Evolutionary conservation across 92 coral and sea anemone species (phyloP).

Genomic region (Galaxea fascicularis): DNA sequence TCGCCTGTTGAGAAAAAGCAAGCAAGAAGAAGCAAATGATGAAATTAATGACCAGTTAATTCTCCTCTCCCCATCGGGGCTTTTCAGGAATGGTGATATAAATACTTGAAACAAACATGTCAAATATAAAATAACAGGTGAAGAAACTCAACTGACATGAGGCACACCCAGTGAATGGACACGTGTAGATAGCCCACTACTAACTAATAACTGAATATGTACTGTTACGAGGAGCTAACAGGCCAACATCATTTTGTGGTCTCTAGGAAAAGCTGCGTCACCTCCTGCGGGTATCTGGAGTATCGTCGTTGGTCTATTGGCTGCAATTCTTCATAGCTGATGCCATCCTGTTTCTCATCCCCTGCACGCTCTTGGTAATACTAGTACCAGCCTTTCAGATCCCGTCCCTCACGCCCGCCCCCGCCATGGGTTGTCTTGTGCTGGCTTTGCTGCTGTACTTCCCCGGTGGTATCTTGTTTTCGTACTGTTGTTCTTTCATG

Average conservation of each 20-base stretch:
- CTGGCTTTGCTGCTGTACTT: conserved; percentile 71
- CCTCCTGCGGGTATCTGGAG: conserved; percentile 84
- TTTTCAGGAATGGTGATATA: too few species aligned
- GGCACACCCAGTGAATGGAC: too few species aligned
- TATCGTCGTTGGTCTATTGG: conserved; percentile 80
- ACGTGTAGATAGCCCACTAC: too few species aligned
- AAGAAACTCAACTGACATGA: too few species aligned
- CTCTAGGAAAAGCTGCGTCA: conserved; percentile 75
- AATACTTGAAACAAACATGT: too few species aligned
- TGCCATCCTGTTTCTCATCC: conserved; percentile 69
- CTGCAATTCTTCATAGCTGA: conserved; percentile 71
- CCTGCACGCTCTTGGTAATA: conserved; percentile 71
- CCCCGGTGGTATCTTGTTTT: conserved; percentile 70
- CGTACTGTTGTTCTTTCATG: conserved; percentile 76
- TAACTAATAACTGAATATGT: too few species aligned
- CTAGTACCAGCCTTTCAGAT: conserved; percentile 75
- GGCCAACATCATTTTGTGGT: background rate
- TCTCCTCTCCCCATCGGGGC: too few species aligned
- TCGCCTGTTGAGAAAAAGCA: too few species aligned
- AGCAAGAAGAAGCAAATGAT: too few species aligned
- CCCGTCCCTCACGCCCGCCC: conserved; percentile 73
- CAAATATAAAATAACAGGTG: too few species aligned
- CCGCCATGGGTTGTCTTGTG: conserved; percentile 85
- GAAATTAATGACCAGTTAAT: too few species aligned
- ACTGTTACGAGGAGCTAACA: background rate